Evolutionary conservation across 2,797 vertebrate genomes (phyloP).

Genomic region (Phylloscopus collybita): DNA sequence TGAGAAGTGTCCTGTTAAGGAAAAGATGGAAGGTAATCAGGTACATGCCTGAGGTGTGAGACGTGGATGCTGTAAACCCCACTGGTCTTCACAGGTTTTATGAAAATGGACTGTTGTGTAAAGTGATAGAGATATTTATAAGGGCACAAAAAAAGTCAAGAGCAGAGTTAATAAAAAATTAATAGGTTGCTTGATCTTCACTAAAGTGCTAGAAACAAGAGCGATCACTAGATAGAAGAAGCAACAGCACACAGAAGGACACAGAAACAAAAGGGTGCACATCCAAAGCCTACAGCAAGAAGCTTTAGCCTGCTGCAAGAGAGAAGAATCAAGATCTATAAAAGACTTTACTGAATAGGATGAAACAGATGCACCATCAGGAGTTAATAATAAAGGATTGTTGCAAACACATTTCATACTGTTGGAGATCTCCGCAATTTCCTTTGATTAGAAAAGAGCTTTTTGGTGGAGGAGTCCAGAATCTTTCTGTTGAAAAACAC

Average conservation of each 20-base stretch:
- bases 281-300: background rate
- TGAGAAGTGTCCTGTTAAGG: background rate
- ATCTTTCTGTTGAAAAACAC: background rate
- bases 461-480: background rate
- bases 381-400: slow-evolving; percentile 58
- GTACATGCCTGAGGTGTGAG: background rate
- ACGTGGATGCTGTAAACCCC: background rate
- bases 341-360: slow-evolving; percentile 38
- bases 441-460: slow-evolving; percentile 5
- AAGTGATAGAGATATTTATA: background rate
- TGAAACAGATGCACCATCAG: slow-evolving; percentile 55
- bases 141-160: background rate
- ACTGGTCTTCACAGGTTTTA: background rate
- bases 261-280: background rate
- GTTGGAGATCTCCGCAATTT: background rate
- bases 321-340: slow-evolving; percentile 16
- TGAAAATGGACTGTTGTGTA: background rate
- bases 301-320: background rate
- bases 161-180: background rate
- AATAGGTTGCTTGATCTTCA: background rate
- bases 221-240: background rate
- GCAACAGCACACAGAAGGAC: background rate
- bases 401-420: slow-evolving; percentile 33
- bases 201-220: background rate
- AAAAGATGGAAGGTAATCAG: background rate